Evolutionary conservation across 2,797 vertebrate species (phyloP).

Genomic region (Chaenodraco wilsoni): DNA sequence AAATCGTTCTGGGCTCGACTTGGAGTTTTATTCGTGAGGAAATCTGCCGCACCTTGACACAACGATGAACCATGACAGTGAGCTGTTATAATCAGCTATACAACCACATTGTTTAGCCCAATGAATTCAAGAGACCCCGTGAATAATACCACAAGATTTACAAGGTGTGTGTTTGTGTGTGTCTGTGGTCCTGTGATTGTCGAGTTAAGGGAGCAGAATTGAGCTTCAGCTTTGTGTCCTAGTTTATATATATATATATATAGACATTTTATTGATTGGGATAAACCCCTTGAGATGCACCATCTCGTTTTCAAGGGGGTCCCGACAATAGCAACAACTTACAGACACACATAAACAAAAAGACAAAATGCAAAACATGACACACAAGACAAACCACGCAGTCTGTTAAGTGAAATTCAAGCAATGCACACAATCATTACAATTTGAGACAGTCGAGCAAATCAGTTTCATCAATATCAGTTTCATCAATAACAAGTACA

Average conservation of each 20-base stretch:
- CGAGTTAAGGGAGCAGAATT: conserved; percentile 39
- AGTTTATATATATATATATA: background rate
- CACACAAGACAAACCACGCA: too few relatives aligned
- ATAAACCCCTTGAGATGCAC: too few relatives aligned
- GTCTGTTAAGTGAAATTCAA: too few relatives aligned
- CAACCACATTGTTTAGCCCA: conserved; percentile 56
- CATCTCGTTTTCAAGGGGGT: too few relatives aligned
- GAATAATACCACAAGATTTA: conserved; percentile 61
- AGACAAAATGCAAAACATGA: too few relatives aligned
- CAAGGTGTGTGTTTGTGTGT: conserved; percentile 19
- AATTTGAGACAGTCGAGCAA: too few relatives aligned
- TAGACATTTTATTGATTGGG: too few relatives aligned
- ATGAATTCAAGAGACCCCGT: conserved; percentile 47
- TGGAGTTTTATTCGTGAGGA: conserved; percentile 60
- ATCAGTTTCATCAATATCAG: too few relatives aligned
- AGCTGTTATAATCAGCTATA: conserved; percentile 54
- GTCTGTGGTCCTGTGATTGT: conserved; percentile 41
- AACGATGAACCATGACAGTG: conserved; percentile 51
- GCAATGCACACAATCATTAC: too few relatives aligned
- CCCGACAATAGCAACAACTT: too few relatives aligned
- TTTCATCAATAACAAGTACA: too few relatives aligned
- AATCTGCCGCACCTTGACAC: conserved; percentile 54
- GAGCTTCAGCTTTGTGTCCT: conserved; percentile 58
- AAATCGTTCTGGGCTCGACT: conserved; percentile 60
- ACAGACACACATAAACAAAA: too few relatives aligned